Conservation (phyloP, 2,797 vertebrate genomes). For the Kryptopterus vitreolus region DNA sequence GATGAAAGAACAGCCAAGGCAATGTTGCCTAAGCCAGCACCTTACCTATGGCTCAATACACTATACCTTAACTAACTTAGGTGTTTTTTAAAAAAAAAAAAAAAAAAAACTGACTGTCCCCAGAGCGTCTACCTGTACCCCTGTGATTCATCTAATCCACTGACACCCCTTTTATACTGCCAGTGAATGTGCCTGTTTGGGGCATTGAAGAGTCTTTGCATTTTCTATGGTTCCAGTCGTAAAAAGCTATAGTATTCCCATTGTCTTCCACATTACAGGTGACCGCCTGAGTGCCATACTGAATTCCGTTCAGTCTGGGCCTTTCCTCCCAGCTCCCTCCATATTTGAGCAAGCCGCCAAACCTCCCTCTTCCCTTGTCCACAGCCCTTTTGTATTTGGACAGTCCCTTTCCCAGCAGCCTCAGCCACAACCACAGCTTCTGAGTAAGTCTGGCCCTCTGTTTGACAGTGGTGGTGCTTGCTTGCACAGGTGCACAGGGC, state of each 20-base stretch:
- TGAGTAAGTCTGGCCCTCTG: slow-evolving; percentile 99
- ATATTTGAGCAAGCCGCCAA: slow-evolving; percentile 99
- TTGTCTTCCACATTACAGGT: slow-evolving; percentile 99
- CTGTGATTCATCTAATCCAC: slow-evolving; percentile 48
- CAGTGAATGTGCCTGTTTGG: slow-evolving; percentile 51
- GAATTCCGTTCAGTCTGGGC: slow-evolving; percentile 99
- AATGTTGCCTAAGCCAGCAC: slow-evolving; percentile 36
- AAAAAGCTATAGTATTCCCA: slow-evolving; percentile 94
- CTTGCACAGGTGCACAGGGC: slow-evolving; percentile 79
- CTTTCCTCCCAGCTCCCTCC: slow-evolving; percentile 97
- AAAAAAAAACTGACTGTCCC: slow-evolving; percentile 26
- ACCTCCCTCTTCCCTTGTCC: slow-evolving; percentile 98
- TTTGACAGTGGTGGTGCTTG: slow-evolving; percentile 83
- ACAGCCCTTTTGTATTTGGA: slow-evolving; percentile 99
- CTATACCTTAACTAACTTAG: slow-evolving; percentile 33
- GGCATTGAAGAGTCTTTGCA: slow-evolving; percentile 49
- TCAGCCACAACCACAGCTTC: slow-evolving; percentile 98
- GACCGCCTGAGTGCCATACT: slow-evolving; percentile 99
- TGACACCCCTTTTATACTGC: slow-evolving; percentile 43
- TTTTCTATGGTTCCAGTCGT: slow-evolving; percentile 70
- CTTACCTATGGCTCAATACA: slow-evolving; percentile 21
- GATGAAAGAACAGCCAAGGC: slow-evolving; percentile 46
- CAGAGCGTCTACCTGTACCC: slow-evolving; percentile 43
- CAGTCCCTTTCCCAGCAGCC: slow-evolving; percentile 99
- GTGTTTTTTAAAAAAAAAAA: slow-evolving; percentile 2